phyloP scores from a whole-genome alignment of 2,797 vertebrate species.

The Salarias fasciatus region DNA sequence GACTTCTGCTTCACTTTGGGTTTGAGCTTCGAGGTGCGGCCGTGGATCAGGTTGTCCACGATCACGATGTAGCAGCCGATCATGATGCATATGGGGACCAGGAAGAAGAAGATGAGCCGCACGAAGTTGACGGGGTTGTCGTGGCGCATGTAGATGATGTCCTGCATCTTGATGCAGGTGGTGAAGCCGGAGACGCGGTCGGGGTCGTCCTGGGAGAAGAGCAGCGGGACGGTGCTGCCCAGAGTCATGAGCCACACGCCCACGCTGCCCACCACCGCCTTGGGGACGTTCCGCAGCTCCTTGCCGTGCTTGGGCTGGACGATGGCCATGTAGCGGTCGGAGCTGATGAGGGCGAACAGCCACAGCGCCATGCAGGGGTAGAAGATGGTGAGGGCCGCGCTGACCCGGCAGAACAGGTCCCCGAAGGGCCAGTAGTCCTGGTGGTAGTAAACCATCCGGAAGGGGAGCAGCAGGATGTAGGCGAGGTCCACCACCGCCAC shows the following conservation, averaged over 20 bases:
- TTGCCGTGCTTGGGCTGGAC: conserved; percentile 92
- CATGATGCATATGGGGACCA: conserved; percentile 93
- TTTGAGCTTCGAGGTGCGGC: conserved; percentile 93
- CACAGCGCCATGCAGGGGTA: conserved; percentile 96
- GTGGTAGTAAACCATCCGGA: conserved; percentile 89
- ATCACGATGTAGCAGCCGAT: conserved; percentile 92
- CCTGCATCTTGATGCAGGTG: conserved; percentile 92
- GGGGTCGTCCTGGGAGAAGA: conserved; percentile 86
- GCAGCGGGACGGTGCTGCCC: conserved; percentile 83
- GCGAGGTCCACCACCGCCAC: conserved; percentile 92
- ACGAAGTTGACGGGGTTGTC: conserved; percentile 87
- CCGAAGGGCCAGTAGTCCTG: conserved; percentile 91
- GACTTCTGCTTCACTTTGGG: conserved; percentile 97
- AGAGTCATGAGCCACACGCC: conserved; percentile 93
- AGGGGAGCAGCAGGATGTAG: conserved; percentile 90
- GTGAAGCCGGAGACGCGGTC: conserved; percentile 85
- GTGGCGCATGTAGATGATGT: conserved; percentile 88
- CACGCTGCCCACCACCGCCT: conserved; percentile 85
- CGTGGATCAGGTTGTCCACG: conserved; percentile 90
- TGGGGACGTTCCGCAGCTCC: conserved; percentile 91
- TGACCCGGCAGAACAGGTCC: conserved; percentile 88
- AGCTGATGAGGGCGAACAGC: conserved; percentile 93
- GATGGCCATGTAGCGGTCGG: conserved; percentile 96
- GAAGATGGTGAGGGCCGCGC: conserved; percentile 88
- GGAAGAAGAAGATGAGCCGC: conserved; percentile 91